Evolutionary conservation across 2,888 invertebrate genomes (phyloP).

Genomic region (Carcina quercana): DNA sequence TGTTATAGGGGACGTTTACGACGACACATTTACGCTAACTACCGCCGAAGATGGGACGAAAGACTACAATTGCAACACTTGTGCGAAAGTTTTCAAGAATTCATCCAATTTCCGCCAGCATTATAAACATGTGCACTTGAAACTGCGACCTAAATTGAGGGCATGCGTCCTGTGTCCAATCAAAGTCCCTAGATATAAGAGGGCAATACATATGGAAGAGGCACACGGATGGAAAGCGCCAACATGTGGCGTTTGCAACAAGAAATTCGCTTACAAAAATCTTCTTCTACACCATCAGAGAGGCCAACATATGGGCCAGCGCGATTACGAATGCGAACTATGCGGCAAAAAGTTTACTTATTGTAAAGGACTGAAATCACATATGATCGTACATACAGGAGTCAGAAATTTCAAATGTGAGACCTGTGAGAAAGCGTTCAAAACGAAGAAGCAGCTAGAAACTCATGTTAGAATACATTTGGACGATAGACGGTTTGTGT

Average conservation of each 20-base stretch:
- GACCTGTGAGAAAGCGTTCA: constrained; percentile 17
- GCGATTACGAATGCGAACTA: constrained; percentile 8
- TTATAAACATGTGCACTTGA: constrained; percentile 6
- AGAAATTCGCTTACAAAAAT: constrained; percentile 9
- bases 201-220: constrained; percentile 6
- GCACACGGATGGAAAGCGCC: constrained; percentile 19
- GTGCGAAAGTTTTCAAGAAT: constrained; percentile 1
- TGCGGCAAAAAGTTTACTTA: neutral
- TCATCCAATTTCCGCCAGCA: constrained; percentile 3
- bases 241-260: constrained; percentile 24
- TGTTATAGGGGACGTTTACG: constrained; percentile 10
- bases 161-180: constrained; percentile 5
- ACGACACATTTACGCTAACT: constrained; percentile 1
- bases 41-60: constrained; percentile 9
- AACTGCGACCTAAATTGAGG: constrained; percentile 1
- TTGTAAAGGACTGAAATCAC: neutral
- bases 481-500: constrained; percentile 46
- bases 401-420: neutral
- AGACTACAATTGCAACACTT: constrained; percentile 9
- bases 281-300: neutral
- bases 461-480: constrained; percentile 29
- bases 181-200: no score
- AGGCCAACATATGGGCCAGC: neutral
- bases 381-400: neutral
- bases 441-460: constrained; percentile 16